Evolutionary conservation across 1,140 invertebrate genomes (phyloP), one percentile per base, ranked within the genome.

Genomic region (Hormaphis cornu): DNA sequence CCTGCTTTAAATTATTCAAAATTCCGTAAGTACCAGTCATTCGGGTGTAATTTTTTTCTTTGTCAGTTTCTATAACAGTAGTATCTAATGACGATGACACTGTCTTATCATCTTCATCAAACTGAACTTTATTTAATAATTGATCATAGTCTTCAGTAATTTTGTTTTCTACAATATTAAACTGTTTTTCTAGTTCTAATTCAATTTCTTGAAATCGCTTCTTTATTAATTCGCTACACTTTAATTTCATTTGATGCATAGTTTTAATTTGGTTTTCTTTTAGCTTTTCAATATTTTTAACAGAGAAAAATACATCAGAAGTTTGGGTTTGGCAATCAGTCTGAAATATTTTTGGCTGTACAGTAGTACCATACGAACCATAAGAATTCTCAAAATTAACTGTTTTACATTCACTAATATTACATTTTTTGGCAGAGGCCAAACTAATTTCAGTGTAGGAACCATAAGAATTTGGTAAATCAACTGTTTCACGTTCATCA

Each of bases 21-120:
- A 66, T 50, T 30, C 61, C 61, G 35, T 24, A 66, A 50, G 44
- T 44, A 24, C 61, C 61, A 50, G 61, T 66, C 61, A 66, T 66
- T 50, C 61, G 48, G 20, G 61, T 33, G 35, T 66, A 66, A 22
- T 66, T 66, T 50, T 50, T 66, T 66, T 66, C 28, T 22, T 66
- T 66, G 0, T 48, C 59, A 16, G 59, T 48, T 46, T 44, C 42
- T 48, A 10, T n/a, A 8, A 4, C n/a, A 9, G 26, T 66, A 3
- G 24, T 1, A 1, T 40, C 33, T 58, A 35, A 40, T n/a, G 12
- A 16, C 12, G 30, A 20, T 16, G 61, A 48, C 22, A 30, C 18
- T 16, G 3, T 14, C 30, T 18, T 66, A 20, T 50, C 28, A 46
- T 48, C 35, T 9, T 66, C 35, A 35, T 22, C 44, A 22, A 50